A percentile compares a stretch with the other conserved stretches of the same genome.
Evolutionary conservation across 2,888 invertebrate genomes (phyloP).

Genomic region (Tenthredo scrophulariae): DNA sequence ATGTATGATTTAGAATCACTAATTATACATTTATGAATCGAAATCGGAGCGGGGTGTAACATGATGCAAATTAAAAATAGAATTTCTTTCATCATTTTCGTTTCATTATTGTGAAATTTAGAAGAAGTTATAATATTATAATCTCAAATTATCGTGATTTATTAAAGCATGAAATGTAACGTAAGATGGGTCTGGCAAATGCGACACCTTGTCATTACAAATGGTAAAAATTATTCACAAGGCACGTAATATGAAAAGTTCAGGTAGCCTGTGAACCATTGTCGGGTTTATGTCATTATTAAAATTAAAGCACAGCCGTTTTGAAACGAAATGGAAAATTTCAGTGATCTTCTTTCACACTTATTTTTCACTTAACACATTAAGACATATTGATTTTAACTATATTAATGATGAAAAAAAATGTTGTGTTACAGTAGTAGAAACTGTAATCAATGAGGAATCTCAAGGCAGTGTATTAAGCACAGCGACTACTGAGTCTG

Average conservation of each 20-base stretch:
- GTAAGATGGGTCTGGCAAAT: background rate
- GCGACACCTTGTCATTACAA: background rate
- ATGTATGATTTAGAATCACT: background rate
- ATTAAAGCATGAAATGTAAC: background rate
- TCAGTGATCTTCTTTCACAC: background rate
- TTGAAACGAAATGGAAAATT: background rate
- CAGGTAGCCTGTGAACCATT: background rate
- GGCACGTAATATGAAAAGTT: background rate
- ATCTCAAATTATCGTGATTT: background rate
- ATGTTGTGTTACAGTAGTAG: conserved; percentile 66
- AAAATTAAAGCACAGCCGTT: background rate
- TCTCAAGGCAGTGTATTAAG: conserved; percentile 92
- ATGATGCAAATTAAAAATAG: too few relatives aligned
- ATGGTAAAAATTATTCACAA: background rate
- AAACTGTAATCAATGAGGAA: conserved; percentile 84
- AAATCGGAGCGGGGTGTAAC: background rate
- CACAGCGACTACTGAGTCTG: conserved; percentile 83
- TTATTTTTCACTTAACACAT: background rate
- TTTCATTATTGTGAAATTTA: background rate
- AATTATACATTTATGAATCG: background rate
- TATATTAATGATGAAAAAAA: background rate
- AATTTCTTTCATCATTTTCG: background rate
- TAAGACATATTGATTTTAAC: background rate
- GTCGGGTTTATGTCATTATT: background rate
- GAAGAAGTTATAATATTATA: background rate